These are phyloP conservation scores for Drosophila paracracens DNA, from an alignment of 2,888 invertebrate species.

Conservation along the genomic window DNA sequence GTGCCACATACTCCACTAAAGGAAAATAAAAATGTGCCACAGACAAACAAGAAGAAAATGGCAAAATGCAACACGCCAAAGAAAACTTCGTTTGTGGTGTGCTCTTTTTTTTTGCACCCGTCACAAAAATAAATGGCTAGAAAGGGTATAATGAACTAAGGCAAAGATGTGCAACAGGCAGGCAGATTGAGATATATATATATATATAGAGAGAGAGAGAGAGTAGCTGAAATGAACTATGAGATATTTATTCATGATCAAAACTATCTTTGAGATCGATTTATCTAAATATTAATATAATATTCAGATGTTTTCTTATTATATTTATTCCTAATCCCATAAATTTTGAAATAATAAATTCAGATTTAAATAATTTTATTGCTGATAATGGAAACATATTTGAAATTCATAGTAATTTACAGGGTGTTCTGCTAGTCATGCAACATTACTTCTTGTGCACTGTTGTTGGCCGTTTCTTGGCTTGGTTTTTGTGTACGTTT, in stretches of 20 bases:
- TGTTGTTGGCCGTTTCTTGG: slow-evolving; percentile 34
- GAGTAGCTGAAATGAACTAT: neutral
- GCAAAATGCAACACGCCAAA: slow-evolving; percentile 52
- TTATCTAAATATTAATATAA: neutral
- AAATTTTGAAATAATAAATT: neutral
- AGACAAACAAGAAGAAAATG: slow-evolving; percentile 44
- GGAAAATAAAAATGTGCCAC: slow-evolving; percentile 72
- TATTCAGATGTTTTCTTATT: neutral
- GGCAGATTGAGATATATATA: too few relatives aligned
- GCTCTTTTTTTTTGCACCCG: slow-evolving; percentile 12
- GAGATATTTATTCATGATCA: neutral
- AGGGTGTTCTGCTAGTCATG: slow-evolving; percentile 1
- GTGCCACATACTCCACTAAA: slow-evolving; percentile 67
- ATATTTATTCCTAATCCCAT: neutral
- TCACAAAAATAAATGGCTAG: neutral
- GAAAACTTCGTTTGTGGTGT: slow-evolving; percentile 19
- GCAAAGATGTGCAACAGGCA: too few relatives aligned
- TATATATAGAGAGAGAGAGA: neutral
- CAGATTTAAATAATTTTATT: neutral
- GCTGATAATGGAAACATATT: neutral
- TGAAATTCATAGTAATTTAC: neutral
- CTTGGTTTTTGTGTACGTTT: slow-evolving; percentile 45
- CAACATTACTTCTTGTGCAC: neutral
- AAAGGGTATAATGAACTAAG: neutral
- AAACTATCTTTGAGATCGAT: neutral